These are phyloP conservation scores for Brachyhypopomus gauderio DNA, from an alignment of 2,113 vertebrate species.

Conservation along the genomic window DNA sequence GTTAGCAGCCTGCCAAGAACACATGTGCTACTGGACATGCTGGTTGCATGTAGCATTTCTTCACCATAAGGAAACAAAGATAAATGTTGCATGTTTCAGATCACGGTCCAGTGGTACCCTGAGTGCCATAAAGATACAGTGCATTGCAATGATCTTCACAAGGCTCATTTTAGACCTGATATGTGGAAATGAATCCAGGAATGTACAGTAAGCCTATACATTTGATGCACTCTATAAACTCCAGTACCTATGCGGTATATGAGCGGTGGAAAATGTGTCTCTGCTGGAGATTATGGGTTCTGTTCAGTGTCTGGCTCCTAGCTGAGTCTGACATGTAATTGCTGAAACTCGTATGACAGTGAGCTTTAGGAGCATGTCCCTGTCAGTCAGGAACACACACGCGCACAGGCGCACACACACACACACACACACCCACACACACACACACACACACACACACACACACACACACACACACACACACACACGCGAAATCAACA, in stretches of 20 bases:
- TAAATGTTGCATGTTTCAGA: conserved; percentile 2
- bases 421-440: conserved; percentile 27
- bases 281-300: not conserved
- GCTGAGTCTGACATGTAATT: conserved; percentile 32
- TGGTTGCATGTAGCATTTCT: not conserved
- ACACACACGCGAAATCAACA: conserved; percentile 31
- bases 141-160: not conserved
- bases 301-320: conserved; percentile 3
- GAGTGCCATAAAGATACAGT: conserved; percentile 3
- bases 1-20: conserved; percentile 22
- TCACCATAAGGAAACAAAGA: conserved; percentile 30
- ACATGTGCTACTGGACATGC: not conserved
- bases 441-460: conserved; percentile 20
- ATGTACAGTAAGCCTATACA: conserved; percentile 11
- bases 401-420: not conserved
- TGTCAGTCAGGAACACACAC: conserved; percentile 37
- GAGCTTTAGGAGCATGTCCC: conserved; percentile 25
- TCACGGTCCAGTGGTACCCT: not conserved
- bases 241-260: not conserved
- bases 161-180: not conserved
- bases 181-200: conserved; percentile 13
- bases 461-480: conserved; percentile 30
- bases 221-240: not conserved
- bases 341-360: conserved; percentile 33
- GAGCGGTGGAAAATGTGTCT: not conserved